Base-by-base conservation (phyloP, 2,888 invertebrate species). In the Noctua janthe region DNA sequence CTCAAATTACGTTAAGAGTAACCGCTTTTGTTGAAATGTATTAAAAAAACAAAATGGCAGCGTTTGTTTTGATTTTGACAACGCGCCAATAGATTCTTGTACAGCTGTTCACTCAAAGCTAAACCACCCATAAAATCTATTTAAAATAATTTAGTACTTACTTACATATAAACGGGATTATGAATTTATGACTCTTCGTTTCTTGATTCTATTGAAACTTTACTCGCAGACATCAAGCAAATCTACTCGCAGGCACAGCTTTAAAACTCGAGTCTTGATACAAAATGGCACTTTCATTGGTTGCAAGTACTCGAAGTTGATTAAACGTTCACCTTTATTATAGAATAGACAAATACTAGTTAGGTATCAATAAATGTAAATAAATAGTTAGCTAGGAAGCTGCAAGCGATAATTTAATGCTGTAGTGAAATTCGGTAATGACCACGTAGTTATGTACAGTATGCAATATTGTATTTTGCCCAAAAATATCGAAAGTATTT, bases 401-500 rank as follows among this genome's bases (percentile, higher is more conserved):
- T 64, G 3, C 2, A 64, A 35, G 17, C 17, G 29, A 35, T 64
- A 3, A 35, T 64, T 35, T 64, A 35, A 0, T 35, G 35, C 0
- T 43, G 43, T 43, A 6, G 13, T 43, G 43, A 23, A 67, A 39
- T 39, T 20, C 54, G n/a, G 15, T 54, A 35, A 29, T 47, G 2
- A 51, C 29, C 20, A 54, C 20, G 51, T 35, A 20, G 8, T 20
- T 56, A 71, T 56, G 23, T 74, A 51, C 13, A 54, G 23, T 67
- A 67, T 62, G 59, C 54, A 69, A 69, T n/a, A 69, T 47, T 64
- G 47, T 71, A 39, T 29, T 84, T 49, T 69, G 66, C 7, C 7
- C 54, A 71, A 64, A 70, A 76, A 74, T 20, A 70, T 59, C 29
- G 23, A 77, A 69, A 70, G 72, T 39, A 59, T 39, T 64, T 70